Percentiles rank a stretch among this genome's conserved stretches.
These are phyloP conservation scores for Epistrophella euchroma DNA, from an alignment of 2,888 invertebrate genomes.

Conservation along the genomic window DNA sequence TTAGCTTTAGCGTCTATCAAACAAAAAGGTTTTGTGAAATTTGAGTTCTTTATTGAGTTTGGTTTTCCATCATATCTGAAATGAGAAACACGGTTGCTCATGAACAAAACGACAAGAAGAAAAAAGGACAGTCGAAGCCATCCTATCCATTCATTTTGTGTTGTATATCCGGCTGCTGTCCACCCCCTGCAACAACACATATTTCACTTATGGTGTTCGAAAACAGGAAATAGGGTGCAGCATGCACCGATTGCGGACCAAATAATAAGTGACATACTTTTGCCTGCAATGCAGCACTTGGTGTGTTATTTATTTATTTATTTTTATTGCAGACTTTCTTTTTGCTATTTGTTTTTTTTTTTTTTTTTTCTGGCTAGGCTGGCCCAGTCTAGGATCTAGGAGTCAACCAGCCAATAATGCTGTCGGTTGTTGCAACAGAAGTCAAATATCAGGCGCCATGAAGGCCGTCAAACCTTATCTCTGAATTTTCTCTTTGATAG, in stretches of 20 bases:
- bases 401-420: conserved; percentile 10
- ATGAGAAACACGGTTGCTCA: conserved; percentile 9
- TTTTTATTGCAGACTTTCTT: conserved; percentile 41
- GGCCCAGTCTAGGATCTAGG: conserved; percentile 26
- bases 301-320: conserved; percentile 61
- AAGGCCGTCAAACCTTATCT: conserved; percentile 59
- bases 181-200: conserved; percentile 33
- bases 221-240: conserved; percentile 53
- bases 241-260: conserved; percentile 47
- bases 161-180: conserved; percentile 25
- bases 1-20: conserved; percentile 19
- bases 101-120: conserved; percentile 2
- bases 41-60: conserved; percentile 58
- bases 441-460: conserved; percentile 48
- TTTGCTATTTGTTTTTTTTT: not conserved
- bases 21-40: conserved; percentile 34
- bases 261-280: conserved; percentile 69
- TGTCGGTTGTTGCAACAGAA: conserved; percentile 35
- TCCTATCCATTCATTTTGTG: conserved; percentile 30
- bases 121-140: conserved; percentile 16
- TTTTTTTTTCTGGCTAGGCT: not conserved
- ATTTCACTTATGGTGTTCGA: conserved; percentile 45
- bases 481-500: conserved; percentile 21
- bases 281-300: conserved; percentile 62
- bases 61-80: conserved; percentile 43